Conservation (phyloP, 2,797 vertebrate genomes). For the Rachycentron canadum region DNA sequence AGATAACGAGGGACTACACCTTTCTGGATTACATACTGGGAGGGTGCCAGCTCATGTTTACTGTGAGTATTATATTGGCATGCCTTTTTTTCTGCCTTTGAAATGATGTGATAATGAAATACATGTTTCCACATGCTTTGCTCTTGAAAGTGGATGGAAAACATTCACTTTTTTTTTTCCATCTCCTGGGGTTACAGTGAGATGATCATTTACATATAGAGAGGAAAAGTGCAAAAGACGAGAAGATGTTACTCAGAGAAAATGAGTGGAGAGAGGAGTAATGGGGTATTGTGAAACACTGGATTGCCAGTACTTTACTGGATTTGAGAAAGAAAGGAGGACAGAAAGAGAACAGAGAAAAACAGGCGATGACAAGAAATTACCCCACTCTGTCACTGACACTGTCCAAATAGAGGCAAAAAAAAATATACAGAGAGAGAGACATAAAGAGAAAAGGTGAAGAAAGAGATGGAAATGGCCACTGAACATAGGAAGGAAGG, state of each 20-base stretch:
- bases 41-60: slow-evolving; percentile 98
- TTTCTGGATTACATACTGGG: slow-evolving; percentile 99
- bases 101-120: slow-evolving; percentile 48
- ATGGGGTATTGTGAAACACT: neutral
- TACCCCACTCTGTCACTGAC: too few species aligned
- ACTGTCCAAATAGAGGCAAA: too few species aligned
- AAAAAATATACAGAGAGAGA: too few species aligned
- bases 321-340: neutral
- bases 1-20: slow-evolving; percentile 96
- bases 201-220: slow-evolving; percentile 61
- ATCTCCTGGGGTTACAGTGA: slow-evolving; percentile 41
- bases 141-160: slow-evolving; percentile 46
- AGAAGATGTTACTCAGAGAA: neutral
- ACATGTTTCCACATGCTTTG: slow-evolving; percentile 26
- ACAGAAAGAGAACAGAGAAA: neutral
- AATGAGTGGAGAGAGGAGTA: neutral
- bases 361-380: neutral
- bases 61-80: slow-evolving; percentile 88
- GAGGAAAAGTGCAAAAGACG: slow-evolving; percentile 15
- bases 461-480: neutral
- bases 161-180: slow-evolving; percentile 20
- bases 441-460: neutral
- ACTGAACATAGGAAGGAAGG: slow-evolving; percentile 20
- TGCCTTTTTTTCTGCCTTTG: slow-evolving; percentile 25
- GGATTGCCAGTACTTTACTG: slow-evolving; percentile 1